Conservation (phyloP, 30 jellyfish, hydroid and myxozoan species). For the Hydra vulgaris region DNA sequence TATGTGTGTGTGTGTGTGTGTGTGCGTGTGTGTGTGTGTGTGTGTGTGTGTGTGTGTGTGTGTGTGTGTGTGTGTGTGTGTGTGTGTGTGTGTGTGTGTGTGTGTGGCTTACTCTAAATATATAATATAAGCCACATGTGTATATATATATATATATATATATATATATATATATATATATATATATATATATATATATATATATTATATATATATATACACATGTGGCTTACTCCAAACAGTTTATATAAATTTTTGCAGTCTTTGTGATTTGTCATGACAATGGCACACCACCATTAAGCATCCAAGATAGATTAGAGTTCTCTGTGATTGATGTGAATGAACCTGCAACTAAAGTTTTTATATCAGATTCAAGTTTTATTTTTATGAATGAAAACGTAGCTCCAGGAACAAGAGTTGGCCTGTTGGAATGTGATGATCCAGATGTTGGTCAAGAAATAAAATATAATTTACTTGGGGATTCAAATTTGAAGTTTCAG, state of each 20-base stretch:
- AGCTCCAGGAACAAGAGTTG: constrained; percentile 42
- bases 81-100: too few relatives aligned
- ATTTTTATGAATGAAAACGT: constrained; percentile 45
- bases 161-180: too few relatives aligned
- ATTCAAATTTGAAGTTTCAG: constrained; percentile 3
- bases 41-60: too few relatives aligned
- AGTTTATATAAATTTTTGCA: background rate
- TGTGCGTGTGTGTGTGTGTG: too few relatives aligned
- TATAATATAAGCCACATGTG: too few relatives aligned
- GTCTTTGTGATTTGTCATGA: constrained; percentile 57
- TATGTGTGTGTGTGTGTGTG: too few relatives aligned
- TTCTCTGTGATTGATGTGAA: constrained; percentile 53
- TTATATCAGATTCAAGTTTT: constrained; percentile 18
- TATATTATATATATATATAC: too few relatives aligned
- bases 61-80: too few relatives aligned
- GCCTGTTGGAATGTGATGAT: constrained; percentile 45
- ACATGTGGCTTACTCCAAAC: background rate
- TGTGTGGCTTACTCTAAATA: too few relatives aligned
- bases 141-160: too few relatives aligned
- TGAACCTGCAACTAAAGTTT: constrained; percentile 45
- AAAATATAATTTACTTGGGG: constrained; percentile 21
- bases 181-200: too few relatives aligned
- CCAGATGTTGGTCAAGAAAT: constrained; percentile 60
- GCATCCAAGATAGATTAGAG: constrained; percentile 19
- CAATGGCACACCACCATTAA: constrained; percentile 56